Evolutionary conservation across 2,797 vertebrate genomes (phyloP).

Genomic region (Melopsittacus undulatus): DNA sequence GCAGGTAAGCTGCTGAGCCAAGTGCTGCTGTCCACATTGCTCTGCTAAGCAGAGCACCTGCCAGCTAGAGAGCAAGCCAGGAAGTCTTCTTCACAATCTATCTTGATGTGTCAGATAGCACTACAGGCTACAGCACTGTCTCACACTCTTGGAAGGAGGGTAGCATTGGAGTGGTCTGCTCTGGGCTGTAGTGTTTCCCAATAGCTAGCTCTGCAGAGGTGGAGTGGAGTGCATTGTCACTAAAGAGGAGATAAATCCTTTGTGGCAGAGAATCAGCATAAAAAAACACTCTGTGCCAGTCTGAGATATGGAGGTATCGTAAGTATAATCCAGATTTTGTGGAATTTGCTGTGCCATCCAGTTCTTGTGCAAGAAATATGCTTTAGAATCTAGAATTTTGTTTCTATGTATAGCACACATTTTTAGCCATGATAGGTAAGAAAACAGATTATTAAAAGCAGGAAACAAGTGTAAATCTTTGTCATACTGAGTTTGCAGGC

Average conservation of each 20-base stretch:
- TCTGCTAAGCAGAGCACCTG: not conserved
- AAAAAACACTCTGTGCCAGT: rapidly evolving
- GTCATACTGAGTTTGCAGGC: not conserved
- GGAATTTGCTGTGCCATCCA: not conserved
- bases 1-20: not conserved
- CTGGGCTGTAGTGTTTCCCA: not conserved
- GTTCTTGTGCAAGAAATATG: not conserved
- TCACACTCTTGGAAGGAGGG: rapidly evolving
- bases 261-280: not conserved
- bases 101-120: not conserved
- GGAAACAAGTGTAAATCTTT: not conserved
- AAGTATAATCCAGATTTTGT: not conserved
- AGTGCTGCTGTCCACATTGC: not conserved
- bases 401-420: not conserved
- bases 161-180: not conserved
- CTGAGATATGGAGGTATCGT: not conserved
- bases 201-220: not conserved
- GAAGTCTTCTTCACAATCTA: not conserved
- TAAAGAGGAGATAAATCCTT: not conserved
- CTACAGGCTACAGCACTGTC: not conserved
- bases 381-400: not conserved
- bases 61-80: rapidly evolving
- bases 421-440: not conserved
- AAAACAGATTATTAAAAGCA: not conserved
- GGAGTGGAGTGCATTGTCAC: not conserved